These are phyloP conservation scores for Hipparchia semele DNA, from an alignment of 2,888 invertebrate species.

Conservation along the genomic window DNA sequence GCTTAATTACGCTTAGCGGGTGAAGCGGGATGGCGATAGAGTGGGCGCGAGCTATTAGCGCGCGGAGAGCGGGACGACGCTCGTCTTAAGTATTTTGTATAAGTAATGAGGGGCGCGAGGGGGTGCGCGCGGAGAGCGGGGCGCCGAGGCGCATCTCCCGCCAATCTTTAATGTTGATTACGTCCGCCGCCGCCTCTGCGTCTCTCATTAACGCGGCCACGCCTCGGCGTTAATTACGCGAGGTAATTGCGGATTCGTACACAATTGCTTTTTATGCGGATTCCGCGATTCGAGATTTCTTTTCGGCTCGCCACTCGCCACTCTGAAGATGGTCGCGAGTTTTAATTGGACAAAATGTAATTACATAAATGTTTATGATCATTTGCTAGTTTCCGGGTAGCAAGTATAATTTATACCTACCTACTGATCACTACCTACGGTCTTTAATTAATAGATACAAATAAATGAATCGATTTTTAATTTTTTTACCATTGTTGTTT, in stretches of 20 bases:
- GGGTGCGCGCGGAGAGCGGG: constrained; percentile 66
- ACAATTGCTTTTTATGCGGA: constrained; percentile 49
- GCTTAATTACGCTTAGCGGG: constrained; percentile 80
- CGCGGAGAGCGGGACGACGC: constrained; percentile 85
- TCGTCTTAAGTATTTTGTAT: constrained; percentile 84
- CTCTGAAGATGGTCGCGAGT: constrained; percentile 6
- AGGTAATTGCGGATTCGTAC: constrained; percentile 66
- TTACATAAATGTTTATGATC: constrained; percentile 6
- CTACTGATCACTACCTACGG: background rate
- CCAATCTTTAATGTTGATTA: constrained; percentile 84
- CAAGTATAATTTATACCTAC: background rate
- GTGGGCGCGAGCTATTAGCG: constrained; percentile 86
- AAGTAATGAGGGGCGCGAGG: constrained; percentile 83
- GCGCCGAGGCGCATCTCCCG: constrained; percentile 79
- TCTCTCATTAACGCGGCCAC: constrained; percentile 81
- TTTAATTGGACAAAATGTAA: constrained; percentile 30
- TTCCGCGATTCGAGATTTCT: constrained; percentile 52
- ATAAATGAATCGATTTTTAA: too few species aligned
- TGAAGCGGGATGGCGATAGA: constrained; percentile 80
- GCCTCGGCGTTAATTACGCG: constrained; percentile 79
- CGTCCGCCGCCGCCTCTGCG: constrained; percentile 77
- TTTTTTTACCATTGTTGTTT: too few species aligned
- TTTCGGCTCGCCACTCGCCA: constrained; percentile 38
- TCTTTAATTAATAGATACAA: background rate
- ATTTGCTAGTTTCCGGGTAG: background rate